Conservation (phyloP, 1,140 invertebrate genomes). For the Onthophagus taurus region DNA sequence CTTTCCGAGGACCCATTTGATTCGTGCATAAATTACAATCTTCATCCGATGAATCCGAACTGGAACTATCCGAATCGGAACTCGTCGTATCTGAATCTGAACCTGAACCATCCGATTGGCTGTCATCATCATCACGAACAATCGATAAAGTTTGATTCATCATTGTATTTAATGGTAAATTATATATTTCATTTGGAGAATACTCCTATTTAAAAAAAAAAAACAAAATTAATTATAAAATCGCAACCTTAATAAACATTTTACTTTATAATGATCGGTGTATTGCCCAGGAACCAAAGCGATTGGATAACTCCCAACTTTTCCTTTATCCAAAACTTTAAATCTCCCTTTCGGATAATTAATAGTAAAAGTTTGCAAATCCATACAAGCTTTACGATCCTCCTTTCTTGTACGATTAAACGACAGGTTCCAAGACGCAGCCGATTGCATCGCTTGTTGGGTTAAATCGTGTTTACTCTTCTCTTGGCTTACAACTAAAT, state of each 20-base stretch:
- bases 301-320: slow-evolving; percentile 75
- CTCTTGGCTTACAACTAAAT: slow-evolving; percentile 31
- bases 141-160: slow-evolving; percentile 56
- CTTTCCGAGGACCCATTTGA: background rate
- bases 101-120: slow-evolving; percentile 46
- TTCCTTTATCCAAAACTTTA: slow-evolving; percentile 38
- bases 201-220: slow-evolving; percentile 41
- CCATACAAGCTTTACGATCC: slow-evolving; percentile 57
- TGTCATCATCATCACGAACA: slow-evolving; percentile 39
- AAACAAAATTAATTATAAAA: slow-evolving; percentile 8
- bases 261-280: slow-evolving; percentile 74
- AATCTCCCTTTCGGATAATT: slow-evolving; percentile 40
- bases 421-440: slow-evolving; percentile 78
- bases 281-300: slow-evolving; percentile 89
- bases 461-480: slow-evolving; percentile 58
- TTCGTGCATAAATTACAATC: slow-evolving; percentile 41
- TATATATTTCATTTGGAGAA: slow-evolving; percentile 55
- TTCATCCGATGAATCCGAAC: slow-evolving; percentile 44
- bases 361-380: slow-evolving; percentile 54
- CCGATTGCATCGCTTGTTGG: slow-evolving; percentile 78
- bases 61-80: slow-evolving; percentile 29
- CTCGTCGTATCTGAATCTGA: slow-evolving; percentile 43
- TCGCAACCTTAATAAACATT: no score
- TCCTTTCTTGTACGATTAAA: slow-evolving; percentile 66
- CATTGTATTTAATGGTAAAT: slow-evolving; percentile 87